phyloP scores from a whole-genome alignment of 1,140 invertebrate genomes.

The Nebria ingens region DNA sequence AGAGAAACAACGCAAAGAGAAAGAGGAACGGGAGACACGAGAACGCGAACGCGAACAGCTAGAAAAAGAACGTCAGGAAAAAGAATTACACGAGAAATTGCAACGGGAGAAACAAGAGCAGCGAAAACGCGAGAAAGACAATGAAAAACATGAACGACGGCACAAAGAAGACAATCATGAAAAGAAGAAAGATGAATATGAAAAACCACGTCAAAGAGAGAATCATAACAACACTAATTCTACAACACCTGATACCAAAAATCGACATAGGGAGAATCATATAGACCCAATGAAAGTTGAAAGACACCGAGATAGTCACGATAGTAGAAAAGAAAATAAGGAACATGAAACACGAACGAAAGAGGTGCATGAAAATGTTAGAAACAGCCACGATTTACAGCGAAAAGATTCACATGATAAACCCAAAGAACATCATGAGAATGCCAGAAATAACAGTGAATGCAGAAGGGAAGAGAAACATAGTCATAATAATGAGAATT shows the following conservation, averaged over 20 bases:
- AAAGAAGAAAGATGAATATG: slow-evolving; percentile 19
- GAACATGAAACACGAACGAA: slow-evolving; percentile 14
- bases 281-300: slow-evolving; percentile 18
- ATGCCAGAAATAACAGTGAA: slow-evolving; percentile 12
- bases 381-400: slow-evolving; percentile 2
- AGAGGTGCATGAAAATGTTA: neutral
- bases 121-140: slow-evolving; percentile 21
- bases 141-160: slow-evolving; percentile 26
- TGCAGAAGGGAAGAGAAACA: slow-evolving; percentile 18
- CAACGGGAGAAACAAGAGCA: slow-evolving; percentile 24
- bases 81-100: slow-evolving; percentile 26
- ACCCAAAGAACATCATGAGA: slow-evolving; percentile 14
- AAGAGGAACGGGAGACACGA: slow-evolving; percentile 29
- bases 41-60: slow-evolving; percentile 26
- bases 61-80: slow-evolving; percentile 26
- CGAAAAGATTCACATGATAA: neutral
- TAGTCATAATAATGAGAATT: slow-evolving; percentile 12
- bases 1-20: slow-evolving; percentile 21
- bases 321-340: slow-evolving; percentile 25
- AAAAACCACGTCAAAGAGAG: slow-evolving; percentile 16
- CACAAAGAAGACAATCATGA: slow-evolving; percentile 17
- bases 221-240: slow-evolving; percentile 15
- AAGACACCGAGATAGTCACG: slow-evolving; percentile 28
- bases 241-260: slow-evolving; percentile 32
- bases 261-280: slow-evolving; percentile 13